phyloP scores from a whole-genome alignment of 2,888 invertebrate species.

The Charanyca ferruginea region DNA sequence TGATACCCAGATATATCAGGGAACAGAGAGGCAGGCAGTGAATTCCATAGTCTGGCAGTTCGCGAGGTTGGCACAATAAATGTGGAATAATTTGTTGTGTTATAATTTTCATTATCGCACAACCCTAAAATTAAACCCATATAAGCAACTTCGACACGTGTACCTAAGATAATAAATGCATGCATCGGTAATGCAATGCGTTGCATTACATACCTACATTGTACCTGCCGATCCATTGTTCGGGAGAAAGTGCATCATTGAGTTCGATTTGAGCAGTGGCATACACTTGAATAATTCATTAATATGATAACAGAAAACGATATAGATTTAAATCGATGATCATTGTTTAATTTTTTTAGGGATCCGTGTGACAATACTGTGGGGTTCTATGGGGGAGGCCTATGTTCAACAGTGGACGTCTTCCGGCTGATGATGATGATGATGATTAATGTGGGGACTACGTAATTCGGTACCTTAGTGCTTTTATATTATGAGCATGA shows the following conservation, averaged over 20 bases:
- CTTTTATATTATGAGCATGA: no score
- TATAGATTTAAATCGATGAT: constrained; percentile 64
- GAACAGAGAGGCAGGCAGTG: no score
- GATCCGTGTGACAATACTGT: constrained; percentile 29
- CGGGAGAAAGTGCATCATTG: constrained; percentile 69
- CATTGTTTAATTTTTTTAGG: constrained; percentile 64
- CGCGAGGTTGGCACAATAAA: no score
- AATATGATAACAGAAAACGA: constrained; percentile 63
- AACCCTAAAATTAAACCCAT: constrained; percentile 54
- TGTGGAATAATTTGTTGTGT: no score
- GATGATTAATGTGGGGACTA: no score
- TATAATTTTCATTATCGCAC: constrained; percentile 5
- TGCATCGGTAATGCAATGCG: constrained; percentile 65
- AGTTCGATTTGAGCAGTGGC: constrained; percentile 60
- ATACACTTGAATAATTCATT: constrained; percentile 68
- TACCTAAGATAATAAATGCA: constrained; percentile 63
- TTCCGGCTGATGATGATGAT: no score
- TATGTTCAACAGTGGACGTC: no score
- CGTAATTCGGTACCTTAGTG: no score
- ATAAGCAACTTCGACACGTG: constrained; percentile 52
- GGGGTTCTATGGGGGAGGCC: no score
- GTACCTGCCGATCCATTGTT: constrained; percentile 76
- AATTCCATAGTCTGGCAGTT: no score
- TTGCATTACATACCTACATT: constrained; percentile 72
- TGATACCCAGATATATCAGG: no score